Evolutionary conservation across 2,113 vertebrate species (phyloP).

Genomic region (Clarias macrocephalus): DNA sequence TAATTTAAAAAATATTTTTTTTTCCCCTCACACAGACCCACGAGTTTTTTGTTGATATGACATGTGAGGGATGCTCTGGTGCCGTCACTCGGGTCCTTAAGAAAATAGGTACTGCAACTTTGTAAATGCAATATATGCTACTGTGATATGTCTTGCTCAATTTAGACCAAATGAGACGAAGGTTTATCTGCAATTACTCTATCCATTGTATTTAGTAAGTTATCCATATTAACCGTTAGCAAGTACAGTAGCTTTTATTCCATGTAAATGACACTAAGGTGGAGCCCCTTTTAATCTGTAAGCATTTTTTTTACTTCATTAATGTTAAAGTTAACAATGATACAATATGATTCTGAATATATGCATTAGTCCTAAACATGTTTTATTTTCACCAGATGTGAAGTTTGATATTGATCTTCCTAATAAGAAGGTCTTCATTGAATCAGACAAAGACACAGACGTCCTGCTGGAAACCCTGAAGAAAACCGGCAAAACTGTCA

Average conservation of each 20-base stretch:
- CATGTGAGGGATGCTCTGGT: conserved; percentile 89
- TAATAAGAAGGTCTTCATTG: conserved; percentile 88
- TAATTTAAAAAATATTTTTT: background rate
- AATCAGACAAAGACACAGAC: conserved; percentile 80
- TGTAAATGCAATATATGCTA: background rate
- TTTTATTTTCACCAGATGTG: conserved; percentile 73
- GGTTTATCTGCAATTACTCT: no score
- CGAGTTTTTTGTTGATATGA: conserved; percentile 95
- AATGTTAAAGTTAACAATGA: background rate
- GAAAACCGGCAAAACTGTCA: conserved; percentile 88
- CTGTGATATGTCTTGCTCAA: background rate
- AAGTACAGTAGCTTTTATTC: background rate
- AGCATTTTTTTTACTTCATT: background rate
- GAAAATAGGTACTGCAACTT: conserved; percentile 74
- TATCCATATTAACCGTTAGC: background rate
- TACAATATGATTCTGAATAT: background rate
- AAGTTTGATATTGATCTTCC: conserved; percentile 90
- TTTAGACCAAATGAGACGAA: background rate
- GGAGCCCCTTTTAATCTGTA: background rate
- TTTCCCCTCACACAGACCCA: conserved; percentile 77
- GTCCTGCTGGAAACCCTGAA: conserved; percentile 82
- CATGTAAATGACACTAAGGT: background rate
- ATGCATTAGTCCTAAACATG: background rate
- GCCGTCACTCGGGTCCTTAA: conserved; percentile 86
- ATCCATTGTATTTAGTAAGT: background rate